Evolutionary conservation across 2,113 vertebrate genomes (phyloP).

Genomic region (Pluvialis apricaria): DNA sequence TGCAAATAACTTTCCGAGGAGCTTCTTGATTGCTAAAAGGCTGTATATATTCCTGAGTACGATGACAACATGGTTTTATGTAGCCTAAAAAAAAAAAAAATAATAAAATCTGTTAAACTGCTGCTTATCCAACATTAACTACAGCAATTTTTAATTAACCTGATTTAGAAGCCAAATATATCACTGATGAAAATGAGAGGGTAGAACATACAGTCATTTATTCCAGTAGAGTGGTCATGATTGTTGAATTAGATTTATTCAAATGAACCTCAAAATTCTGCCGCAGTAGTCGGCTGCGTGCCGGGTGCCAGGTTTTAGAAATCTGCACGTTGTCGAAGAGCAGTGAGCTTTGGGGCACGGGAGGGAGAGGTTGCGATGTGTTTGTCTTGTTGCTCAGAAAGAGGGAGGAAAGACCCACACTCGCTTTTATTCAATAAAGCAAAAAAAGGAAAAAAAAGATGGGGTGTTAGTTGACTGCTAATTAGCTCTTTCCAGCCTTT

Average conservation of each 20-base stretch:
- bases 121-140: slow-evolving; percentile 46
- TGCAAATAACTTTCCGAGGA: slow-evolving; percentile 5
- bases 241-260: slow-evolving; percentile 33
- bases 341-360: neutral
- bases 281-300: neutral
- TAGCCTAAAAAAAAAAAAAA: neutral
- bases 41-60: neutral
- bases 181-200: slow-evolving; percentile 62
- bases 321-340: neutral
- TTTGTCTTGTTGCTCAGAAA: neutral
- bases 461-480: neutral
- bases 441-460: too few species aligned
- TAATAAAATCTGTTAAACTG: neutral
- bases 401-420: neutral
- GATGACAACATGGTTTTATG: neutral
- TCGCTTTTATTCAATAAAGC: neutral
- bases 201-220: slow-evolving; percentile 52
- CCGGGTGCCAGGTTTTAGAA: neutral
- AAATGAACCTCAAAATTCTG: neutral
- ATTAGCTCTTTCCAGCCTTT: neutral
- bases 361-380: neutral
- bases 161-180: slow-evolving; percentile 57
- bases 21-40: slow-evolving; percentile 30
- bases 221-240: slow-evolving; percentile 41
- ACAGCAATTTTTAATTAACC: slow-evolving; percentile 66